A percentile compares a stretch with the other conserved stretches of the same genome.
phyloP scores from a whole-genome alignment of 2,113 vertebrate species.

The Cathartes aura region DNA sequence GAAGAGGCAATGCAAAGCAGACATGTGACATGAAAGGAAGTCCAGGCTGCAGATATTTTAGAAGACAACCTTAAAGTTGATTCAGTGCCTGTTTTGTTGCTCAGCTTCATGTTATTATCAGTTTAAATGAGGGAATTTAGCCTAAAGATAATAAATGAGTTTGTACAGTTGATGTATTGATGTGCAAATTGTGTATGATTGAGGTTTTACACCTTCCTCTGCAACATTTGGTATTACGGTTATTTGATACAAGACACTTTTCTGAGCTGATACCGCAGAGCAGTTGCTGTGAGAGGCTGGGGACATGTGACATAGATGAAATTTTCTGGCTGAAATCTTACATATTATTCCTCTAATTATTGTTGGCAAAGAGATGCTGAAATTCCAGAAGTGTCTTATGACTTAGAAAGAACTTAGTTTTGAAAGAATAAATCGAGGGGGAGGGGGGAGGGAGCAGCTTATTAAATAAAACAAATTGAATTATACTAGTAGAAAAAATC shows the following conservation, averaged over 20 bases:
- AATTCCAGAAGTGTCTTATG: conserved; percentile 50
- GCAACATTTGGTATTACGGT: background rate
- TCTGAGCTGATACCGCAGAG: background rate
- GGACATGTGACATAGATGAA: conserved; percentile 55
- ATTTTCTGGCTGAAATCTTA: conserved; percentile 53
- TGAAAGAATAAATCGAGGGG: background rate
- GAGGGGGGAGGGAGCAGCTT: background rate
- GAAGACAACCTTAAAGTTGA: background rate
- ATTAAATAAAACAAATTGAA: background rate
- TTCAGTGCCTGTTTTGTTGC: background rate
- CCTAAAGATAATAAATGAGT: background rate
- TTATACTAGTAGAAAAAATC: background rate
- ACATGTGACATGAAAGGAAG: background rate
- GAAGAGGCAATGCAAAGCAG: background rate
- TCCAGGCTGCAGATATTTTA: background rate
- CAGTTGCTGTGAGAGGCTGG: conserved; percentile 35
- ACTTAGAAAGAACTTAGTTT: conserved; percentile 16
- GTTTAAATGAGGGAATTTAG: background rate
- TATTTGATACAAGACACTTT: conserved; percentile 1
- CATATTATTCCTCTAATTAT: conserved; percentile 45
- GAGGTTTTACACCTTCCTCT: conserved; percentile 23
- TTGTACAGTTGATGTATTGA: background rate
- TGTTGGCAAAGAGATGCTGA: conserved; percentile 21
- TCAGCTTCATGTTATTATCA: background rate
- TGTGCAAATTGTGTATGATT: background rate